These are phyloP conservation scores for Sialia sialis DNA, from an alignment of 2,113 vertebrate genomes.

Conservation along the genomic window DNA sequence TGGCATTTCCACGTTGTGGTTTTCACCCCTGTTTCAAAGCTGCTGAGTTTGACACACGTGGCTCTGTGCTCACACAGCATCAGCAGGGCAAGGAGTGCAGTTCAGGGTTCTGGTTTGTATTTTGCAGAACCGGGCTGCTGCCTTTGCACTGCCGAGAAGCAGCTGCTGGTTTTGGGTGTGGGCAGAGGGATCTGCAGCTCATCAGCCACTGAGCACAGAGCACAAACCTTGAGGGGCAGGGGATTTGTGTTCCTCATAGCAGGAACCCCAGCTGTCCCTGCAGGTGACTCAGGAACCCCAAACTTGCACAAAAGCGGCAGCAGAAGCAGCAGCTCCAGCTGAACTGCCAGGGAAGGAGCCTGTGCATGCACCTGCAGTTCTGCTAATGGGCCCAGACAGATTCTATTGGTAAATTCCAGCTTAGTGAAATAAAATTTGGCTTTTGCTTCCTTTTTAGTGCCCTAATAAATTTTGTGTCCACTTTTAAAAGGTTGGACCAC, in stretches of 20 bases:
- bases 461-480: not conserved
- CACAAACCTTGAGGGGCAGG: not conserved
- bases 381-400: not conserved
- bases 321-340: not conserved
- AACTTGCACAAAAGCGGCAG: not conserved
- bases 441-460: slow-evolving; percentile 18
- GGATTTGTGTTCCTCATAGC: not conserved
- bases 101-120: no score
- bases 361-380: not conserved
- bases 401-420: slow-evolving; percentile 16
- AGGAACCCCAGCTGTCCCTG: not conserved
- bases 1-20: not conserved
- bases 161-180: not conserved
- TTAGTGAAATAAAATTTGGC: not conserved
- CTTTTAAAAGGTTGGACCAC: not conserved
- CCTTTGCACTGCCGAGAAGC: no score
- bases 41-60: not conserved
- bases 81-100: not conserved
- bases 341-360: not conserved
- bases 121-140: no score
- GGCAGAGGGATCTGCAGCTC: not conserved
- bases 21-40: not conserved
- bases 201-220: rapidly evolving
- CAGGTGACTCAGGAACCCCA: not conserved
- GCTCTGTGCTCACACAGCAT: not conserved